Evolutionary conservation across 2,888 invertebrate genomes (phyloP).

Genomic region (Acleris literana): DNA sequence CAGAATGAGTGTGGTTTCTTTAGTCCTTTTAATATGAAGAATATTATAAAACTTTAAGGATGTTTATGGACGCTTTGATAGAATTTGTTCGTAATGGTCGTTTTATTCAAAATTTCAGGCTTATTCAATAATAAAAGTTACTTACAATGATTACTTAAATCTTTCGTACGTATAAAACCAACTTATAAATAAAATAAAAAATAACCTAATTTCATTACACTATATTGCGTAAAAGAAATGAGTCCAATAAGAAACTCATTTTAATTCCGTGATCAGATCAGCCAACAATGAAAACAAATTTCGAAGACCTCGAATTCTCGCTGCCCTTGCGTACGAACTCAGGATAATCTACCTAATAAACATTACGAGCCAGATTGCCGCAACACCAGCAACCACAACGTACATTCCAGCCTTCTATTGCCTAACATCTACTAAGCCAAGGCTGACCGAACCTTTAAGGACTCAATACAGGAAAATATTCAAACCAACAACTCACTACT

Average conservation of each 20-base stretch:
- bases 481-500: constrained; percentile 5
- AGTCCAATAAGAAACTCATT: background rate
- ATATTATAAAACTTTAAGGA: no score
- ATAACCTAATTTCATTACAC: background rate
- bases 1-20: no score
- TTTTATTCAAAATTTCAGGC: no score
- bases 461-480: constrained; percentile 16
- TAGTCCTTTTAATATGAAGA: no score
- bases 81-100: no score
- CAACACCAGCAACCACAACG: constrained; percentile 4
- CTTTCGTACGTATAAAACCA: no score
- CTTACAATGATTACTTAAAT: no score
- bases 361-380: constrained; percentile 8
- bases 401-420: constrained; percentile 18
- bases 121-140: no score
- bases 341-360: background rate
- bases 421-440: constrained; percentile 28
- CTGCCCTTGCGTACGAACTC: constrained; percentile 1
- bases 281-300: background rate
- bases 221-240: background rate
- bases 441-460: constrained; percentile 18
- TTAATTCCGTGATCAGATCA: background rate
- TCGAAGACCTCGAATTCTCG: background rate
- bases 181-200: background rate
- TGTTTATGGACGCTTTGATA: no score